Conservation (phyloP, 1,140 invertebrate species). For the Belonocnema kinseyi region DNA sequence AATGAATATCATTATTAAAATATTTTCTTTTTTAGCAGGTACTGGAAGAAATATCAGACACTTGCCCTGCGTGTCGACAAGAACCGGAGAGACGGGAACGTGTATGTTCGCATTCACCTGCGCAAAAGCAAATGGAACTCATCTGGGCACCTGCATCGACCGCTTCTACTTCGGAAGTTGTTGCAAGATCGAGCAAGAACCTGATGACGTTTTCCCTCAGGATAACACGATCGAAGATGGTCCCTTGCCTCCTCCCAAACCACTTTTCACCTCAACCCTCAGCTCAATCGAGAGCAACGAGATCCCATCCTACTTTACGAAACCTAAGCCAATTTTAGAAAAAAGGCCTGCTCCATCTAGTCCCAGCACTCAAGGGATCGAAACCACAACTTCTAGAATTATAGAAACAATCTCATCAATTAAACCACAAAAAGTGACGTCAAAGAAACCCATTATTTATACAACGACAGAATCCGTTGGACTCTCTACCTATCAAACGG, state of each 20-base stretch:
- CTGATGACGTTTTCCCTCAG: constrained; percentile 67
- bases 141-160: constrained; percentile 93
- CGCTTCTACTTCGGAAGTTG: constrained; percentile 94
- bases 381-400: constrained; percentile 36
- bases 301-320: constrained; percentile 68
- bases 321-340: constrained; percentile 60
- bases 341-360: constrained; percentile 44
- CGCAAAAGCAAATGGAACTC: constrained; percentile 91
- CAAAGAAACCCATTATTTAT: constrained; percentile 55
- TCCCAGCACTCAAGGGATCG: not conserved
- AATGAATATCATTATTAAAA: not conserved
- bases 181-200: constrained; percentile 81
- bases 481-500: constrained; percentile 69
- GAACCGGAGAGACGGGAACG: constrained; percentile 86
- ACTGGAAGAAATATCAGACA: constrained; percentile 90
- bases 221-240: constrained; percentile 71
- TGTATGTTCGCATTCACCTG: constrained; percentile 98
- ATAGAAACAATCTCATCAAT: constrained; percentile 3
- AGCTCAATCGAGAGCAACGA: constrained; percentile 69
- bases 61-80: constrained; percentile 88
- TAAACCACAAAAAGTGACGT: constrained; percentile 37
- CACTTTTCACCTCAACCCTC: constrained; percentile 56
- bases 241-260: constrained; percentile 54
- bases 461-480: constrained; percentile 62
- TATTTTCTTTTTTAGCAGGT: constrained; percentile 76